A percentile compares a stretch with the other conserved stretches of the same genome.
Evolutionary conservation across 2,113 vertebrate genomes (phyloP).

Genomic region (Peromyscus californicus): DNA sequence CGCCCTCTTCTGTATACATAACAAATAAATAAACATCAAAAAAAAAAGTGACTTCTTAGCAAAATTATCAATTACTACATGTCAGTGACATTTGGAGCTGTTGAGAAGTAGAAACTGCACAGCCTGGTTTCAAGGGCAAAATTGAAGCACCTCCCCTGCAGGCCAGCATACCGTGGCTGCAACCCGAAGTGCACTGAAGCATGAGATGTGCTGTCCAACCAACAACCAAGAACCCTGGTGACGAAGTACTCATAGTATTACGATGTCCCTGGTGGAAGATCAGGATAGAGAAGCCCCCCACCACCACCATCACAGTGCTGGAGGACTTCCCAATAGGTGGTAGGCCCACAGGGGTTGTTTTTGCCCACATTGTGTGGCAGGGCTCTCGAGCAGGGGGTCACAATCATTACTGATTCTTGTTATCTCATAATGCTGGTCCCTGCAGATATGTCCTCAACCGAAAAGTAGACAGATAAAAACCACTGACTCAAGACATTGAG

Average conservation of each 20-base stretch:
- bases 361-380: background rate
- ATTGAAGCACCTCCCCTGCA: background rate
- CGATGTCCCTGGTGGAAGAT: background rate
- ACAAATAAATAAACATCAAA: too few relatives aligned
- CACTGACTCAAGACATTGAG: background rate
- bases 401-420: background rate
- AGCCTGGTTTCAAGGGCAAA: background rate
- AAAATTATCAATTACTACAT: constrained; percentile 41
- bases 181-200: background rate
- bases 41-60: background rate
- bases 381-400: background rate
- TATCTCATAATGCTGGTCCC: background rate
- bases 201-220: background rate
- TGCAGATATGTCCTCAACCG: background rate
- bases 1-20: too few relatives aligned
- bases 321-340: background rate
- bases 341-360: background rate
- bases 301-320: background rate
- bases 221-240: background rate
- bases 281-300: background rate
- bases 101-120: background rate
- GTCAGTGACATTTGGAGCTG: background rate
- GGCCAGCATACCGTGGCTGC: too few relatives aligned
- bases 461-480: background rate
- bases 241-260: background rate